Conservation (phyloP, 1,140 invertebrate species). For the Theocolax elegans region DNA sequence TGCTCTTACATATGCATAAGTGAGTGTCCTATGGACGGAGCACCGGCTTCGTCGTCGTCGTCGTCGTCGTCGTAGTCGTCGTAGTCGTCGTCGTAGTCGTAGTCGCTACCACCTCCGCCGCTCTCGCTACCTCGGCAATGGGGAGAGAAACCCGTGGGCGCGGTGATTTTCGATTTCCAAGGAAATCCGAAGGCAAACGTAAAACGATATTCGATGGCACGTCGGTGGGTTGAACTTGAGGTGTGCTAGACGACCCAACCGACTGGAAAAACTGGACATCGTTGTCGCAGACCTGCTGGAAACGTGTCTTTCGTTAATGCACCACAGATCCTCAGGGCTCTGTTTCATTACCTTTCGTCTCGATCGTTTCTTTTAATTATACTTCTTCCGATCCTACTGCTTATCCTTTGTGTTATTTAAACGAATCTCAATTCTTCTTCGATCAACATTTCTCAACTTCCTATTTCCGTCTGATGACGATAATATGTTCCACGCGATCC, state of each 20-base stretch:
- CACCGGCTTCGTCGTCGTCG: background rate
- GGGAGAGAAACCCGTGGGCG: background rate
- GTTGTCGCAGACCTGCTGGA: conserved; percentile 15
- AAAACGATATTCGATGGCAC: conserved; percentile 41
- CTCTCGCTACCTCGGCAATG: too few relatives aligned
- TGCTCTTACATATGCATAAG: conserved; percentile 67
- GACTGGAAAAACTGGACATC: conserved; percentile 23
- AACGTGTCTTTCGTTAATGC: conserved; percentile 35
- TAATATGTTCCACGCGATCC: too few relatives aligned
- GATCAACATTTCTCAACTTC: too few relatives aligned
- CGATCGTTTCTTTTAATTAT: background rate
- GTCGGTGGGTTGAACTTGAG: background rate
- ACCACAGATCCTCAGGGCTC: conserved; percentile 6
- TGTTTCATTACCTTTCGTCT: conserved; percentile 28
- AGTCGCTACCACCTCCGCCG: too few relatives aligned
- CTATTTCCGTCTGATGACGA: too few relatives aligned
- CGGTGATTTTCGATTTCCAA: conserved; percentile 51
- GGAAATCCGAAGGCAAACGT: conserved; percentile 49
- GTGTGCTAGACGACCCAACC: too few relatives aligned
- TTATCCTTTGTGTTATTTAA: too few relatives aligned
- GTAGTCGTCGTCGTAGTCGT: too few relatives aligned
- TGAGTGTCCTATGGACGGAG: conserved; percentile 40
- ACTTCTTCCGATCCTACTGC: too few relatives aligned
- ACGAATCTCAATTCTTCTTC: background rate
- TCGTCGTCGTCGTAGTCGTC: too few relatives aligned